Percentiles rank a stretch among this genome's conserved stretches.
Conservation (phyloP, 1,140 invertebrate species). For the Drosophila sproati region DNA sequence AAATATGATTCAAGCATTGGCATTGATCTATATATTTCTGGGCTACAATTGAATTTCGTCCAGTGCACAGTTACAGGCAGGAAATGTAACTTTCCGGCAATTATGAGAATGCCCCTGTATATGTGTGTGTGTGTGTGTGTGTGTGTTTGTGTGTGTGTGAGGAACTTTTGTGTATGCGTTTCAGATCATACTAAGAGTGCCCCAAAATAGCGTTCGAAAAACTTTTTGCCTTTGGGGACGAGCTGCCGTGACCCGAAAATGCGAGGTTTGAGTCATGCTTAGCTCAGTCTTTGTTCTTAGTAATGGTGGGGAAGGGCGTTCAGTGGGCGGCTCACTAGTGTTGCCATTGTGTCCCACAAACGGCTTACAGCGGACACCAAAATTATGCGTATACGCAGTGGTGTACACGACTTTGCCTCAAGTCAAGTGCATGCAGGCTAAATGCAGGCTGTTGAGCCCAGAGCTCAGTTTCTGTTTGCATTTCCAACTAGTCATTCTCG, state of each 20-base stretch:
- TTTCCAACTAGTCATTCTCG: conserved; percentile 62
- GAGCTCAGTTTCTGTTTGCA: conserved; percentile 64
- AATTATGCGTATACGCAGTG: conserved; percentile 48
- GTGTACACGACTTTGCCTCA: conserved; percentile 6
- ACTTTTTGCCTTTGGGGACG: conserved; percentile 34
- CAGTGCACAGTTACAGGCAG: conserved; percentile 51
- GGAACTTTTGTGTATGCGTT: conserved; percentile 33
- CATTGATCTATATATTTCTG: too few species aligned
- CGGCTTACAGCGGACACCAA: conserved; percentile 37
- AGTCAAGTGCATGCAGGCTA: background rate
- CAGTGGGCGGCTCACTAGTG: background rate
- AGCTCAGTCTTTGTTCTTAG: conserved; percentile 36
- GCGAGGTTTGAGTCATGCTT: conserved; percentile 7
- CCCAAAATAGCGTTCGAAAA: conserved; percentile 32
- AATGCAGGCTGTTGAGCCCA: conserved; percentile 2
- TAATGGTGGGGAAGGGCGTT: background rate
- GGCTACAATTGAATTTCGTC: conserved; percentile 18
- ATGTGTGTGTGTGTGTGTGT: conserved; percentile 6
- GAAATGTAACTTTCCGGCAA: conserved; percentile 73
- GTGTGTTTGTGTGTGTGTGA: conserved; percentile 6
- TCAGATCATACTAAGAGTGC: conserved; percentile 54
- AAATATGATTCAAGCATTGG: too few species aligned
- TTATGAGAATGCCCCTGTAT: conserved; percentile 47
- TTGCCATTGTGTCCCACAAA: conserved; percentile 23
- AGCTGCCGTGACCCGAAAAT: conserved; percentile 16